Conservation (phyloP, 2,113 vertebrate genomes). For the Oryzias melastigma region DNA sequence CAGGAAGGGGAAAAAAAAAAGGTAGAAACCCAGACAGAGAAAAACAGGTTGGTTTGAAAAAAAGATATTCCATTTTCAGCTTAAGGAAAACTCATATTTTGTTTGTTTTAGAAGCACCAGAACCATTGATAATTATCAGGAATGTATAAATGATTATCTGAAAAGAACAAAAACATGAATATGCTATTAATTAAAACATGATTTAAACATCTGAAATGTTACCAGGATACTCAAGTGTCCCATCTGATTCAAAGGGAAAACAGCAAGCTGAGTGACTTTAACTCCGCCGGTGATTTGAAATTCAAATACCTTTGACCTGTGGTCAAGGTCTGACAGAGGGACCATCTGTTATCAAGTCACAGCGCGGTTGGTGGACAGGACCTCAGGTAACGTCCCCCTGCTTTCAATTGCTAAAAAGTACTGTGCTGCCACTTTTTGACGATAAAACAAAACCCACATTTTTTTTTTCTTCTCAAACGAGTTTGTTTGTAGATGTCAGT, state of each 20-base stretch:
- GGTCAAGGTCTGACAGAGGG: slow-evolving; percentile 54
- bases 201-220: background rate
- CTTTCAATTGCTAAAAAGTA: slow-evolving; percentile 46
- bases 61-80: no score
- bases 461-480: background rate
- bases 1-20: slow-evolving; percentile 17
- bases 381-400: slow-evolving; percentile 40
- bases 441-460: background rate
- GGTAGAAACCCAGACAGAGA: no score
- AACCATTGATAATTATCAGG: no score
- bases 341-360: slow-evolving; percentile 65
- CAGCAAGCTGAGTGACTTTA: slow-evolving; percentile 41
- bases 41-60: no score
- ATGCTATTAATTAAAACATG: background rate
- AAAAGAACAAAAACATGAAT: background rate
- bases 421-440: no score
- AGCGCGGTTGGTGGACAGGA: slow-evolving; percentile 38
- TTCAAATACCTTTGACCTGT: slow-evolving; percentile 64
- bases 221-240: slow-evolving; percentile 3
- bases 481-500: no score
- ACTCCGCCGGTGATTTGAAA: slow-evolving; percentile 54
- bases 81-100: no score
- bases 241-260: slow-evolving; percentile 26
- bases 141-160: background rate
- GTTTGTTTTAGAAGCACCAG: no score